Base-by-base conservation (phyloP, 2,797 vertebrate genomes). In the Myotis myotis region DNA sequence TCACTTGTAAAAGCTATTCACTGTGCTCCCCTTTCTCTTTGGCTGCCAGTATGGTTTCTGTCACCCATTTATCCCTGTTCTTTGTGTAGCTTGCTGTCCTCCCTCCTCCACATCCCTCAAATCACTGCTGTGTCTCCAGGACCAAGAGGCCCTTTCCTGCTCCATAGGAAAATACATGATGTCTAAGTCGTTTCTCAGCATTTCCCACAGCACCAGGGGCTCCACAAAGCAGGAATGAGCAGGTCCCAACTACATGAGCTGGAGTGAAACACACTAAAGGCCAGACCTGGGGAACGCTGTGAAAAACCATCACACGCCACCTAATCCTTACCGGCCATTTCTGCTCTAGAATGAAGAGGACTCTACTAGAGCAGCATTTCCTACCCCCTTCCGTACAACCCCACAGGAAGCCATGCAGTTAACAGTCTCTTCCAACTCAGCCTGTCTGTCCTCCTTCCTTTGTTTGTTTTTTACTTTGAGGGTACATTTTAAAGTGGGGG, bases 241-340 rank as follows among this genome's bases (percentile, higher is more conserved):
- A 3, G 9, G 5, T 22, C 41, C 23, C 3, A 8, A 25, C 41
- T 51, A 1, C 0, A 1, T 2, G 20, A 57, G 6, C 25, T 30
- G 47, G 16, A 47, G 8, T 25, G 25, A 22, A 8, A 30, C 47
- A 44, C 5, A 30, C 30, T 23, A 6, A 62, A 62, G 80, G 57
- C 30, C 5, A 44, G n/a, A 70, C 68, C 51, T n/a, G 28, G 23
- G 70, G 51, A 16, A 22, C 0, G 3, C 22, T 23, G 8, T 19
- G 41, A 30, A 47, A 38, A 62, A 38, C 15, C 5, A 2, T 41
- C 1, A 0, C 0, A 0, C 9, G 23, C 15, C 33, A 5, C 3
- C 7, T 49, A 2, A 3, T 72, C 57, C 62, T 62, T 30, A 9
- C 1, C 53, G 51, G 33, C 25, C 12, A 2, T 47, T 83, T 92